Evolutionary conservation across 2,797 vertebrate species (phyloP), one percentile per base, ranked within the genome.

Genomic region (Glossophaga mutica): DNA sequence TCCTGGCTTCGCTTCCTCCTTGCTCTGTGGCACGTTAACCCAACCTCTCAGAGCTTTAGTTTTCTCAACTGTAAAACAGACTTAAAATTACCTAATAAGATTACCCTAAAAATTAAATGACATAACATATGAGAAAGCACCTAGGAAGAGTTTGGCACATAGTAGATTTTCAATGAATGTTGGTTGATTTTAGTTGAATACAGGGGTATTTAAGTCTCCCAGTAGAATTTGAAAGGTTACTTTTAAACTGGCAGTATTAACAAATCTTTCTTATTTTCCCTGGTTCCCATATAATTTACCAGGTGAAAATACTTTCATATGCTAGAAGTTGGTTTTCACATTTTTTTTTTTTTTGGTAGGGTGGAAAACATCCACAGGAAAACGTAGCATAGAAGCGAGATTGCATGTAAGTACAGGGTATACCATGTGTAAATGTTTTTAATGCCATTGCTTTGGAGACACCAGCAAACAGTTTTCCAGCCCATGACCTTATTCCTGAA

Each of bases 271-370:
- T 92, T 95, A n/a, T 92, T 94, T 92, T 94, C 22, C 39, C 19
- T 91, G 74, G 42, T 92, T 89, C 29, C 39, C 42, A 85, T 94
- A 77, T 86, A 91, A 86, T 96, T 95, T 95, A 19, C 85, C 65
- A 46, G 44, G 42, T 82, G 55, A 82, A 97, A 94, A 71, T 94
- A 78, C 34, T 97, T 95, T 68, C 82, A 92, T 76, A 78, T 84
- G 57, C n/a, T 83, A 67, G 73, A 78, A 85, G 18, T 26, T 52
- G 15, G n/a, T 78, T 42, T 92, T 95, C 57, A 39, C 26, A 50
- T 77, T 84, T 95, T 86, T 29, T 50, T 48, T 57, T 57, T 57
- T 94, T 95, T 79, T 18, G 77, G 4, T 44, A 92, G 32, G 15
- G 18, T 94, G 81, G 65, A 92, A 88, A 93, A 68, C 39, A 39